phyloP scores from a whole-genome alignment of 2,888 invertebrate genomes.

The Dinocampus coccinellae region DNA sequence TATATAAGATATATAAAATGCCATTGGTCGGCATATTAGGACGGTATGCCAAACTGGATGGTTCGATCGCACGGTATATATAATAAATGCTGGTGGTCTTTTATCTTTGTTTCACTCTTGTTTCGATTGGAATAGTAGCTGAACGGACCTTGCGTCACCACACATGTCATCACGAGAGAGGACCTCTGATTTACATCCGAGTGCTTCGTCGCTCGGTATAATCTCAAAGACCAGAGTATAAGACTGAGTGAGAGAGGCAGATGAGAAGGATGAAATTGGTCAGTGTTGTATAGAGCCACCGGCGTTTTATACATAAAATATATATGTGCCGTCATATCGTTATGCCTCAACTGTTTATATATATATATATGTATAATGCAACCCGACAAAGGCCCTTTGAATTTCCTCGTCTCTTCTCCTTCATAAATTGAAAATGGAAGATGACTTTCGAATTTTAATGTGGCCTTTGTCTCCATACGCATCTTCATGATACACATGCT shows the following conservation, averaged over 20 bases:
- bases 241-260: conserved; percentile 16
- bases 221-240: conserved; percentile 36
- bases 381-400: conserved; percentile 51
- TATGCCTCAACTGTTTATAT: conserved; percentile 51
- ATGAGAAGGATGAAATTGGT: conserved; percentile 1
- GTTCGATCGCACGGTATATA: conserved; percentile 48
- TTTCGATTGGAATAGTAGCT: conserved; percentile 22
- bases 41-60: conserved; percentile 60
- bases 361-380: conserved; percentile 14
- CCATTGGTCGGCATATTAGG: conserved; percentile 63
- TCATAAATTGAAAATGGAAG: conserved; percentile 27
- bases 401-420: conserved; percentile 11
- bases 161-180: conserved; percentile 58
- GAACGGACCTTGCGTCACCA: conserved; percentile 58
- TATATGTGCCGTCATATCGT: conserved; percentile 64
- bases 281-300: conserved; percentile 26
- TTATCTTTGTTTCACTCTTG: conserved; percentile 25
- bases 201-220: conserved; percentile 34
- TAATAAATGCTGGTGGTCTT: conserved; percentile 54
- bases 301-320: conserved; percentile 61
- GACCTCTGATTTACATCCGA: conserved; percentile 63
- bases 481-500: neutral
- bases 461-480: neutral
- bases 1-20: conserved; percentile 55
- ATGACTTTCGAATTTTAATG: conserved; percentile 25